Evolutionary conservation across 2,888 invertebrate species (phyloP), one percentile per base, ranked within the genome.

Genomic region (Noctua fimbriata): DNA sequence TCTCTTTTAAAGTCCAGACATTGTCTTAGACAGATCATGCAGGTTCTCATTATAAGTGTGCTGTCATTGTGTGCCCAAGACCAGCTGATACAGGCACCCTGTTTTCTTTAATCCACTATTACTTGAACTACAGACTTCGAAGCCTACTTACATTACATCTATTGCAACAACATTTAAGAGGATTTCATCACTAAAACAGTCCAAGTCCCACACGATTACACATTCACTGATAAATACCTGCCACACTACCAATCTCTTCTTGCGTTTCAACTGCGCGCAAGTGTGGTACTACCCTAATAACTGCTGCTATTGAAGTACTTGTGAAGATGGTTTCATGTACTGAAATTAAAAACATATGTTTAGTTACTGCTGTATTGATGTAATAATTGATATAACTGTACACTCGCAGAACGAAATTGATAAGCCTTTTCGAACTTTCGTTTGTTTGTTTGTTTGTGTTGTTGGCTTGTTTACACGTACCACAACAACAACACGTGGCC

Each of bases 271-370:
- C 41, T 69, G 55, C 14, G 47, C 69, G 79, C 82, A 67, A 78
- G 67, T 85, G 84, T 83, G 82, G 77, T 80, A 82, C 86, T 86
- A 83, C 70, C 78, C 87, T 92, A 87, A 84, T 75, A 87, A 81
- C 84, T 73, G 84, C 80, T 76, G 84, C 47, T 79, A 49, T 36
- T 58, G 84, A 60, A 71, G 78, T 52, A 60, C 71, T 79, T 79
- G 58, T 63, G 24, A 28, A 72, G 65, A 36, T 47, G 80, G 41
- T 79, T 90, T 94, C 94, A 94, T 93, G 95, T 93, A 78, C 94
- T 95, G 94, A n/a, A 93, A 93, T 71, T 41, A 84, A 79, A 87
- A 76, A 82, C 78, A 79, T 28, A n/a, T 24, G 18, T 36, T 41
- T 32, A 52, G 6, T 14, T 65, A 24, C 12, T 60, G 41, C 0